phyloP scores from a whole-genome alignment of 2,113 vertebrate genomes.

The Arizona elegans region DNA sequence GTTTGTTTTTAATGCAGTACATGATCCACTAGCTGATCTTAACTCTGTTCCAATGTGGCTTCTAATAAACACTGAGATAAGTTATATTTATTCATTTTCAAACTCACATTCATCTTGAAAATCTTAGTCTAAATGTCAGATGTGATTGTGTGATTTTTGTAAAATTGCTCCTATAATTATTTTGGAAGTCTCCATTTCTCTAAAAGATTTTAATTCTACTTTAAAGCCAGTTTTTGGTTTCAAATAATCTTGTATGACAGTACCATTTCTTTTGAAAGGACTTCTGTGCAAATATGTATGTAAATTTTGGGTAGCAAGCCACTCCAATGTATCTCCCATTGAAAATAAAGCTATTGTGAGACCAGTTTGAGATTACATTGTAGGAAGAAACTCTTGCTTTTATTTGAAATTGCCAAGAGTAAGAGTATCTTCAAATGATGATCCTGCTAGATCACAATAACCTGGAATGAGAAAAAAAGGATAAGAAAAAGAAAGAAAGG shows the following conservation, averaged over 20 bases:
- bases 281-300: background rate
- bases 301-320: background rate
- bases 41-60: background rate
- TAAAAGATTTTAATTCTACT: background rate
- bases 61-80: background rate
- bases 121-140: background rate
- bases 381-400: background rate
- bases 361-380: background rate
- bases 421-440: background rate
- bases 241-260: background rate
- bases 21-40: background rate
- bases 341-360: background rate
- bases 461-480: background rate
- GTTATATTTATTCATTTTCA: background rate
- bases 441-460: background rate
- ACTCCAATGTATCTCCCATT: background rate
- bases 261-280: too few species aligned
- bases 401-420: background rate
- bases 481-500: background rate
- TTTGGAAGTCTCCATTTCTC: background rate
- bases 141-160: background rate
- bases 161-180: background rate
- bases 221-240: background rate
- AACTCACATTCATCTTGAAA: background rate
- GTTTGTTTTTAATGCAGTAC: background rate